Base-by-base conservation (phyloP, 2,797 vertebrate genomes). In the Phylloscopus collybita region DNA sequence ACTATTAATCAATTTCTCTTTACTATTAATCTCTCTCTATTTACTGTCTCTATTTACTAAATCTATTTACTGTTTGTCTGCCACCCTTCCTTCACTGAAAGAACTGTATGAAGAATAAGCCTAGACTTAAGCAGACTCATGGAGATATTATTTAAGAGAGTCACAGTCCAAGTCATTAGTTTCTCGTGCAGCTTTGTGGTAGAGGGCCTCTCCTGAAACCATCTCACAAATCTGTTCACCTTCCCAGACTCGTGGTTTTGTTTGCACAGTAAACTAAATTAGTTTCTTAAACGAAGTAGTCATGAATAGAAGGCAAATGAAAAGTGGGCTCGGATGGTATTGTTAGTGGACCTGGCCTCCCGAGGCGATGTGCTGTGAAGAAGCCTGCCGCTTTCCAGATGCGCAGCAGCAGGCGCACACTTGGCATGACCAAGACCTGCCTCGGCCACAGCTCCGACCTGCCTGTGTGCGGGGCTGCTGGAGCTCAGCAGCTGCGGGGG, bases 241-340 rank as follows among this genome's bases (percentile, higher is more conserved):
- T 92, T 70, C 42, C 45, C 30, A 86, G 78, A 27, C 60, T 71
- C 59, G 78, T 20, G 56, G 78, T 36, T 93, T 94, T 93, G 90
- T 92, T 95, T 90, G 64, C 67, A 84, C 38, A 73, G 80, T 54
- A 91, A 92, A 90, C 22, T 45, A 83, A 91, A 88, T 92, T 79
- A 84, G 61, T 93, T 92, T 81, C 73, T 88, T 81, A 91, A 90
- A 66, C 40, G 9, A 73, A 64, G 45, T 45, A 81, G 59, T 76
- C 85, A 76, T 67, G 88, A 93, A 90, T 21, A 92, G 73, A 66
- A 81, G 85, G 64, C 86, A 90, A 95, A 90, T 92, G 36, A 66
- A 73, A 86, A 73, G 59, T 42, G 62, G 70, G 95, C 32, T 60
- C 2, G 3, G 75, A 22, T 59, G 66, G 45, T 79, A 21, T n/a